A percentile compares a stretch with the other conserved stretches of the same genome.
These are phyloP conservation scores for Microctenopoma lineatum DNA, from an alignment of 2,797 vertebrate genomes.

Conservation along the genomic window DNA sequence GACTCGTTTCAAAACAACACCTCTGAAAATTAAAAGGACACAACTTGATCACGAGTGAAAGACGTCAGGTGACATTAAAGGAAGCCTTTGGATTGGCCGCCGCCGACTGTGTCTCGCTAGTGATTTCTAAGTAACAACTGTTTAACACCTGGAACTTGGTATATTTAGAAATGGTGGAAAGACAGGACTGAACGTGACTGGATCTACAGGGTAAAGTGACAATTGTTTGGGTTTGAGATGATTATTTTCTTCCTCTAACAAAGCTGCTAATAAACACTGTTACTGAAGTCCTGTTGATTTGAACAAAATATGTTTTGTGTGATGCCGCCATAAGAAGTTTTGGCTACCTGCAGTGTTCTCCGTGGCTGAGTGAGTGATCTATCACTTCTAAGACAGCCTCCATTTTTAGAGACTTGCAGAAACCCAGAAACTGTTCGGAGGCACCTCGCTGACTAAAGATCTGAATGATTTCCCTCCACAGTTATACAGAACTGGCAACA, in stretches of 20 bases:
- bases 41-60: conserved; percentile 45
- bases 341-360: conserved; percentile 27
- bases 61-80: conserved; percentile 45
- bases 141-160: too few relatives aligned
- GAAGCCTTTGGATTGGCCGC: conserved; percentile 31
- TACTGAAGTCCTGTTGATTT: conserved; percentile 1
- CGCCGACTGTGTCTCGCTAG: background rate
- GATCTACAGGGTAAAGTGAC: too few relatives aligned
- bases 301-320: conserved; percentile 11
- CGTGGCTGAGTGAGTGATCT: background rate
- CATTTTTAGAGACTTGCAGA: conserved; percentile 16
- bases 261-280: background rate
- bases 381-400: conserved; percentile 15
- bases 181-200: background rate
- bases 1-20: conserved; percentile 43
- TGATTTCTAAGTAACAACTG: too few relatives aligned
- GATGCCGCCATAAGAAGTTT: conserved; percentile 1
- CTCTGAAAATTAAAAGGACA: conserved; percentile 46
- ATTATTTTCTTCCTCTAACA: too few relatives aligned
- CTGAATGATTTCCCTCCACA: conserved; percentile 7
- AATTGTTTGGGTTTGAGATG: too few relatives aligned
- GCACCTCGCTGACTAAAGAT: conserved; percentile 1
- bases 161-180: too few relatives aligned
- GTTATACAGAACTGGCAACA: conserved; percentile 19
- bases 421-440: conserved; percentile 4